Evolutionary conservation across 2,797 vertebrate genomes (phyloP).

Genomic region (Tamandua tetradactyla): DNA sequence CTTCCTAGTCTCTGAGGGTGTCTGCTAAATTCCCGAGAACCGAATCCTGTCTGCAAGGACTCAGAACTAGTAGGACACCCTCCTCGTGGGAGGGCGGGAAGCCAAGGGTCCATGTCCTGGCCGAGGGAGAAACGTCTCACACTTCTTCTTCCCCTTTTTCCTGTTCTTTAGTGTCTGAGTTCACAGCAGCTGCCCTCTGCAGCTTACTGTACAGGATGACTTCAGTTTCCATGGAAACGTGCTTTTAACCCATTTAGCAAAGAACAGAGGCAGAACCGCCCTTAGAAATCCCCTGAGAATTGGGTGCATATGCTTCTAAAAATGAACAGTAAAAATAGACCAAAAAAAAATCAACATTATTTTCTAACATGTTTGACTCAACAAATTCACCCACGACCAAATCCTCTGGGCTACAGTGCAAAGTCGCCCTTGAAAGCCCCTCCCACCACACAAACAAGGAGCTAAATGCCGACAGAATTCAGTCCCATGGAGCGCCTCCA

Average conservation of each 20-base stretch:
- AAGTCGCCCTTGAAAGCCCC: constrained; percentile 63
- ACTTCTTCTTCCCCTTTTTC: neutral
- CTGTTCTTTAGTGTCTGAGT: no score
- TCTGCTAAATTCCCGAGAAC: neutral
- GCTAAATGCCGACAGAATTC: neutral
- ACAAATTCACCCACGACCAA: neutral
- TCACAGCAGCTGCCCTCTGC: neutral
- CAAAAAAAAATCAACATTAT: neutral
- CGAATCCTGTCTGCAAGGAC: neutral
- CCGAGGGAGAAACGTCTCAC: neutral
- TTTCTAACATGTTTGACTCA: neutral
- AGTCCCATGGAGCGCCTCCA: neutral
- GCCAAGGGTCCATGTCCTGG: neutral
- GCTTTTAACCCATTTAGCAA: neutral
- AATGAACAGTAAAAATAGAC: neutral
- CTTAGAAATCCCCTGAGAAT: neutral
- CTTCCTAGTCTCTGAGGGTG: neutral
- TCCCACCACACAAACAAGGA: constrained; percentile 50
- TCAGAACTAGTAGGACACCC: neutral
- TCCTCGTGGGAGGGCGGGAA: rapidly evolving
- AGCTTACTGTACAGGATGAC: neutral
- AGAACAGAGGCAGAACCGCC: neutral
- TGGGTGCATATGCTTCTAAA: neutral
- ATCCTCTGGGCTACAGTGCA: neutral
- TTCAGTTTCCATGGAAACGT: neutral